phyloP scores from a whole-genome alignment of 2,797 vertebrate species.

The Geotria australis region DNA sequence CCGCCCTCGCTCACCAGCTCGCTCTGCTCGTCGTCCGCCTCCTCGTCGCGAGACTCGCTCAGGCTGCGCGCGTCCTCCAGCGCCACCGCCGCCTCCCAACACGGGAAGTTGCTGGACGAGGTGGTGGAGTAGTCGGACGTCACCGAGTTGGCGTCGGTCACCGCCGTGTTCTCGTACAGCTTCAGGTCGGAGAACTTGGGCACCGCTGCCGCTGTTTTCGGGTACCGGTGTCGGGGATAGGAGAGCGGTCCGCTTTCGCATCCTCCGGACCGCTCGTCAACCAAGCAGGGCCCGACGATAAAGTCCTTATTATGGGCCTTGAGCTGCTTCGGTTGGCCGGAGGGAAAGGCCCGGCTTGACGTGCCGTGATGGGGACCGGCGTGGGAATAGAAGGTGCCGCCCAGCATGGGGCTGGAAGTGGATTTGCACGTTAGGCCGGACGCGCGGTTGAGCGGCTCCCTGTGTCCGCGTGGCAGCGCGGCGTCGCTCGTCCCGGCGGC shows the following conservation, averaged over 20 bases:
- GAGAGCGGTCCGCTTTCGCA: too few species aligned
- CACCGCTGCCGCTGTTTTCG: too few species aligned
- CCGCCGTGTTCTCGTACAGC: not conserved
- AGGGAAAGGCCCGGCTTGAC: not conserved
- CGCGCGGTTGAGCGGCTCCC: too few species aligned
- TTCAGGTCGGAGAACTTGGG: not conserved
- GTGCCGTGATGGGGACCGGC: not conserved
- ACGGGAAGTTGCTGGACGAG: constrained; percentile 17
- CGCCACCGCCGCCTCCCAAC: not conserved
- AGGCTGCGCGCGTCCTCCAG: constrained; percentile 31
- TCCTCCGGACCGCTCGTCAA: too few species aligned
- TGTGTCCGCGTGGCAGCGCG: too few species aligned
- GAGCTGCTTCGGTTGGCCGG: not conserved
- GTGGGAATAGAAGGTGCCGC: not conserved
- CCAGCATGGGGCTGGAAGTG: too few species aligned
- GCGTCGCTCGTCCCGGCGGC: not conserved
- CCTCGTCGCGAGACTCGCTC: constrained; percentile 38
- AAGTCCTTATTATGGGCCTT: not conserved
- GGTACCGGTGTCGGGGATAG: too few species aligned
- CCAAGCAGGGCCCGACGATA: too few species aligned
- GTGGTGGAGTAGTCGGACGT: constrained; percentile 86
- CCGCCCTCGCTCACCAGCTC: constrained; percentile 33
- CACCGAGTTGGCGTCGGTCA: constrained; percentile 43
- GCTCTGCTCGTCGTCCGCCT: constrained; percentile 67
- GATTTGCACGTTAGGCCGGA: too few species aligned